These are phyloP conservation scores for Mystacornis crossleyi DNA, from an alignment of 2,113 vertebrate genomes.

Conservation along the genomic window DNA sequence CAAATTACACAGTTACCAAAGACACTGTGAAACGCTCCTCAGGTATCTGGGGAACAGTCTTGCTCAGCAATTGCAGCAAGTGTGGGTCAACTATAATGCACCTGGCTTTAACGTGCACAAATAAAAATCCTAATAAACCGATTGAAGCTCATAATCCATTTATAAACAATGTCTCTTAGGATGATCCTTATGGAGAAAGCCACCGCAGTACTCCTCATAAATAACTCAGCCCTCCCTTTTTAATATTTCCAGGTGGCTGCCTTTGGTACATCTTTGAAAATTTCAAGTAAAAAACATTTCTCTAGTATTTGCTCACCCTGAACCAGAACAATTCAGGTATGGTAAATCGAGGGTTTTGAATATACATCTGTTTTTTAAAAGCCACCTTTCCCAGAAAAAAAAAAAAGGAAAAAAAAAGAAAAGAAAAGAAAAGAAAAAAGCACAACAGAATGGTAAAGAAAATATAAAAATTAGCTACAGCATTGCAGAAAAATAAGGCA, in stretches of 20 bases:
- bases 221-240: not conserved
- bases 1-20: not conserved
- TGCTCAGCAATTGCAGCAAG: not conserved
- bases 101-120: not conserved
- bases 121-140: constrained; percentile 42
- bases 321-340: not conserved
- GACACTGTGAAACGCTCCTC: not conserved
- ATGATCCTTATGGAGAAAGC: not conserved
- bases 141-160: constrained; percentile 42
- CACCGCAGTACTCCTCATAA: not conserved
- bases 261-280: not conserved
- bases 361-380: not conserved
- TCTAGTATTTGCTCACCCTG: not conserved
- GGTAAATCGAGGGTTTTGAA: not conserved
- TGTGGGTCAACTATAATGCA: not conserved
- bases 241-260: not conserved
- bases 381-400: not conserved
- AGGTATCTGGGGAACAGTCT: not conserved
- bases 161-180: constrained; percentile 40
- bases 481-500: not conserved
- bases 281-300: constrained; percentile 7
- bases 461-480: not conserved
- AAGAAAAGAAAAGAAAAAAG: rapidly evolving
- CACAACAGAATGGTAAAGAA: not conserved
- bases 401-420: too few relatives aligned